Conservation (phyloP, 2,797 vertebrate species). For the Eospalax fontanierii region DNA sequence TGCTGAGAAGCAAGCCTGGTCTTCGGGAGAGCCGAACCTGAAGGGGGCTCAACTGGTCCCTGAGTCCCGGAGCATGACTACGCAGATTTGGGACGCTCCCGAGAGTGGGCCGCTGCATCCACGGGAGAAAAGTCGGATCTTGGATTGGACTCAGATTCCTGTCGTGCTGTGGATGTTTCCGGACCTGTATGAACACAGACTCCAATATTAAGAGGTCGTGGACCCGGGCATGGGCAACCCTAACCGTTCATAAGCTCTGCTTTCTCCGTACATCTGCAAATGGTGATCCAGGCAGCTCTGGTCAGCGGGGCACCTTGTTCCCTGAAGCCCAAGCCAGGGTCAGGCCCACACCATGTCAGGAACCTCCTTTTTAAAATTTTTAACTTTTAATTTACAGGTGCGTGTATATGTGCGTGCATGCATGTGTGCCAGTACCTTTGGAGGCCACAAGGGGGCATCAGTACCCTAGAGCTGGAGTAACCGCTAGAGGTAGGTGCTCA, state of each 20-base stretch:
- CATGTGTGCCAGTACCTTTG: not conserved
- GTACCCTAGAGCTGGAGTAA: not conserved
- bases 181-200: constrained; percentile 46
- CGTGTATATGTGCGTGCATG: not conserved
- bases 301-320: not conserved
- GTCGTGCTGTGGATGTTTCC: constrained; percentile 18
- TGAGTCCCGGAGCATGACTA: accelerated
- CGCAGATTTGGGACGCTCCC: not conserved
- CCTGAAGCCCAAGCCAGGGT: not conserved
- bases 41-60: too few relatives aligned
- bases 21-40: not conserved
- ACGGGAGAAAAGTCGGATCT: not conserved
- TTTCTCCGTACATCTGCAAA: not conserved
- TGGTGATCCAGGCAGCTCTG: not conserved
- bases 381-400: too few relatives aligned
- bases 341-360: not conserved
- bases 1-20: not conserved
- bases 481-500: not conserved
- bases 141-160: not conserved
- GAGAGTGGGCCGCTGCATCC: accelerated
- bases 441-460: not conserved
- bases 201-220: not conserved
- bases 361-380: too few relatives aligned
- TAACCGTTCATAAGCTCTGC: not conserved
- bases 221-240: not conserved